phyloP scores from a whole-genome alignment of 2,888 invertebrate species.

The Cheilosia impressa region DNA sequence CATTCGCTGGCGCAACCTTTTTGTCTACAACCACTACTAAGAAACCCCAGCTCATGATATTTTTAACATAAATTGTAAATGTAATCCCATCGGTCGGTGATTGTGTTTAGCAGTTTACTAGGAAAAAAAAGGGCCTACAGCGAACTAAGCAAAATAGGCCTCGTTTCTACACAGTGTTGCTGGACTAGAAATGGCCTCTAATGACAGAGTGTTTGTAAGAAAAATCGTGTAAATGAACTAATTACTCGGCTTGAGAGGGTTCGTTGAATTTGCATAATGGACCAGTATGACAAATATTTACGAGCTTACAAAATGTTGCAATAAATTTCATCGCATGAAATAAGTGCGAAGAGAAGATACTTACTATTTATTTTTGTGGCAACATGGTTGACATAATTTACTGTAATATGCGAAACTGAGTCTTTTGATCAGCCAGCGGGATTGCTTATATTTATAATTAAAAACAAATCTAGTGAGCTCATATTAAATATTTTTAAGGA shows the following conservation, averaged over 20 bases:
- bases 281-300: conserved; percentile 65
- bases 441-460: no score
- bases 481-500: no score
- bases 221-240: conserved; percentile 69
- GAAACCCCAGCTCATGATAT: conserved; percentile 6
- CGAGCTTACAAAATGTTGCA: conserved; percentile 60
- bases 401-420: background rate
- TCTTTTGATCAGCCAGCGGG: conserved; percentile 7
- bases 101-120: conserved; percentile 37
- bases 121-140: conserved; percentile 8
- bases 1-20: conserved; percentile 44
- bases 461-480: no score
- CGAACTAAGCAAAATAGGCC: conserved; percentile 12
- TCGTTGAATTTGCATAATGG: conserved; percentile 63
- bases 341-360: conserved; percentile 10
- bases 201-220: conserved; percentile 40
- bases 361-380: conserved; percentile 4
- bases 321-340: conserved; percentile 50
- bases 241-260: conserved; percentile 65
- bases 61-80: conserved; percentile 26
- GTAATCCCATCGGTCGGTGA: conserved; percentile 29
- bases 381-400: conserved; percentile 4
- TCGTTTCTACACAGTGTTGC: background rate
- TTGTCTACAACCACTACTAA: background rate
- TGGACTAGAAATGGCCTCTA: conserved; percentile 32